Evolutionary conservation across 1,140 invertebrate species (phyloP).

Genomic region (Brachystomella parvula): DNA sequence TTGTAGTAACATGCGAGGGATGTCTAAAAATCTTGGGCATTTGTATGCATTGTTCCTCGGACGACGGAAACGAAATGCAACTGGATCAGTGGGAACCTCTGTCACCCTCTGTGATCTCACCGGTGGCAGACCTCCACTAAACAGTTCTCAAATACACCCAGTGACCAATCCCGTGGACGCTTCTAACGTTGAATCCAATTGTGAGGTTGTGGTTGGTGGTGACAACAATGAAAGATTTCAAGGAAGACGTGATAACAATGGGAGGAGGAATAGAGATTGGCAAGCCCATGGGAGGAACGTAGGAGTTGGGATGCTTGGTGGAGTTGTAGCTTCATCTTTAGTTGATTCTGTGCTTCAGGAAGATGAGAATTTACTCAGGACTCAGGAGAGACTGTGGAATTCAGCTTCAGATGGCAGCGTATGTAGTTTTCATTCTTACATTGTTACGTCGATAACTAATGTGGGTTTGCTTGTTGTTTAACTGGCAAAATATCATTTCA

Average conservation of each 20-base stretch:
- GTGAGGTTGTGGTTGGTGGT: neutral
- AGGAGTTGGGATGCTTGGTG: constrained; percentile 7
- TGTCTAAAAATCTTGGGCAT: constrained; percentile 28
- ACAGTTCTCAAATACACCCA: neutral
- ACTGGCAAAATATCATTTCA: no score
- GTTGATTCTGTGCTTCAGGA: constrained; percentile 7
- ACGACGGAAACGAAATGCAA: constrained; percentile 10
- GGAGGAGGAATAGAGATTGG: neutral
- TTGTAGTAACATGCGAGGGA: no score
- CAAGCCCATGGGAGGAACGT: constrained; percentile 2
- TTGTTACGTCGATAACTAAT: no score
- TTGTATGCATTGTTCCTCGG: constrained; percentile 26
- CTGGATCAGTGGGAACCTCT: neutral
- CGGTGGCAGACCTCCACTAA: neutral
- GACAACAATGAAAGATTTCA: neutral
- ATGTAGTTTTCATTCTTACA: constrained; percentile 4
- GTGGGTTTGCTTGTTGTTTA: no score
- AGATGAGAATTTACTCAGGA: neutral
- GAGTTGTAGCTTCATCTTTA: constrained; percentile 11
- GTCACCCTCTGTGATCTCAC: constrained; percentile 15
- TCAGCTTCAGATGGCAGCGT: constrained; percentile 24
- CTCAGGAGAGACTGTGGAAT: constrained; percentile 14
- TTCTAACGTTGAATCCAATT: neutral
- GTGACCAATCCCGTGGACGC: neutral
- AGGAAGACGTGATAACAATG: neutral